Base-by-base conservation (phyloP, 2,888 invertebrate species). In the Podotricha telesiphe region DNA sequence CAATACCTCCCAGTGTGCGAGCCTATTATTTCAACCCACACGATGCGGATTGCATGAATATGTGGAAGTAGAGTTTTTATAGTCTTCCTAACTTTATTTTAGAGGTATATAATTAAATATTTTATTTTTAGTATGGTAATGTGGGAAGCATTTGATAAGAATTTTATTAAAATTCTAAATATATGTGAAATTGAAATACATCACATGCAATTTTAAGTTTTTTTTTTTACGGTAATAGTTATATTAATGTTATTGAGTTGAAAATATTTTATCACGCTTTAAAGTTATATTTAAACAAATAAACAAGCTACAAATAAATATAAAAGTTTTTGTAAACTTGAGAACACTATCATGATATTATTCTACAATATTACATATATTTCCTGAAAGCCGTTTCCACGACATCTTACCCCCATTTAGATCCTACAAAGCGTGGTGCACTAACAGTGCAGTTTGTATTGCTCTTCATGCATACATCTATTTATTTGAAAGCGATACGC, bases 1-100 rank as follows among this genome's bases (percentile, higher is more conserved):
- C 93, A 93, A 93, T 93, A 88, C 93, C 93, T 92, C 93, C 93
- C 93, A 91, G 89, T 86, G 89, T 86, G 91, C 84, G 80, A 86
- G 89, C 89, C 92, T 93, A 92, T 92, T 93, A 93, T 93, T 92
- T 91, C 88, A 86, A 86, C 87, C 83, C 91, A 90, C 91, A 93
- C 91, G 90, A 87, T 77, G 88, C 78, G 82, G 78, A 80, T 80
- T 82, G 78, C 67, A 68, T 65, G 67, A 13, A 2, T 66, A 72
- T 76, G 68, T 84, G 86, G 91, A 90, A 76, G 72, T 10, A 76
- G 83, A 76, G 79, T 83, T 55, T 67, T 58, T 67, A 55, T 50
- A 40, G 7, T 37, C 5, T 28, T 55, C n/a, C n/a, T n/a, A n/a
- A 42, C 45, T 37, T 55, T 15, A 19, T 37, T 64, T 42, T 40